Evolutionary conservation across 2,888 invertebrate genomes (phyloP).

Genomic region (Yponomeuta evonymella): DNA sequence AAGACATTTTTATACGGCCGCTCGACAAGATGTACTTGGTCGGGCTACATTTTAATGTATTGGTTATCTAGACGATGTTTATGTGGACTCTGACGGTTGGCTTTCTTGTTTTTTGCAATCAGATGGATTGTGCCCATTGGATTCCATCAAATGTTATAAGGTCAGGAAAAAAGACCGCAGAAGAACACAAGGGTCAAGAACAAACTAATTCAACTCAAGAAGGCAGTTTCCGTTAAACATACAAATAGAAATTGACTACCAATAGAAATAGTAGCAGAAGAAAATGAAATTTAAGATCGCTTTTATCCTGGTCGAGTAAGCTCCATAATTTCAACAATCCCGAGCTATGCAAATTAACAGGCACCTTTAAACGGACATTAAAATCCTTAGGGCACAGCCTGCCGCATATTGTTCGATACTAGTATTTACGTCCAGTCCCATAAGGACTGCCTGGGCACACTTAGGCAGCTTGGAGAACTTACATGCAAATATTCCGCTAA

Average conservation of each 20-base stretch:
- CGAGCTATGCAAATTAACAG: conserved; percentile 59
- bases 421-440: not conserved
- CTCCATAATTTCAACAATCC: not conserved
- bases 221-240: too few species aligned
- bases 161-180: too few species aligned
- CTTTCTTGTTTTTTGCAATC: conserved; percentile 19
- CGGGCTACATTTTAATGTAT: conserved; percentile 58
- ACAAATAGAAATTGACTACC: not conserved
- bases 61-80: conserved; percentile 29
- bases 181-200: too few species aligned
- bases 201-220: too few species aligned
- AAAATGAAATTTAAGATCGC: not conserved
- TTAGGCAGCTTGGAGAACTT: conserved; percentile 63
- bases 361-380: conserved; percentile 29
- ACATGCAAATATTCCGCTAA: conserved; percentile 64
- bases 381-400: not conserved
- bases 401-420: not conserved
- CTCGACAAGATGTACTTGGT: conserved; percentile 46
- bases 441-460: conserved; percentile 25
- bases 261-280: not conserved
- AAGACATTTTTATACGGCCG: conserved; percentile 67
- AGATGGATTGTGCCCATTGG: not conserved
- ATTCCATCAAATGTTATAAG: too few species aligned
- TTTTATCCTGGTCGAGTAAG: not conserved
- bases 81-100: conserved; percentile 17